Evolutionary conservation across 2,888 invertebrate genomes (phyloP).

Genomic region (Macrosiphum euphorbiae): DNA sequence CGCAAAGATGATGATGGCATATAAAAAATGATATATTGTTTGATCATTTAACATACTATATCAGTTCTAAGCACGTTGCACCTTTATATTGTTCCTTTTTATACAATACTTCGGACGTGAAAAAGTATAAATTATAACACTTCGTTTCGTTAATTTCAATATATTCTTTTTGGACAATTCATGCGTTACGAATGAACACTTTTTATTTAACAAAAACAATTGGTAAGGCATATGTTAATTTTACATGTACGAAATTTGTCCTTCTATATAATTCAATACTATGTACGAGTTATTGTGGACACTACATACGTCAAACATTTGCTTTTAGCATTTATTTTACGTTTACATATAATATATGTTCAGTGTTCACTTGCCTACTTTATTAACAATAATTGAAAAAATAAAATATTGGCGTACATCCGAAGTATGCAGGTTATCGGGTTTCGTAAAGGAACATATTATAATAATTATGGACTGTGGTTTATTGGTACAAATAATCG

Average conservation of each 20-base stretch:
- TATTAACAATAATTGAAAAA: not conserved
- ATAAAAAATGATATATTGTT: conserved; percentile 20
- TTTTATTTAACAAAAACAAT: conserved; percentile 39
- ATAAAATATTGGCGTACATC: not conserved
- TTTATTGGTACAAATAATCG: not conserved
- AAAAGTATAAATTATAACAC: conserved; percentile 53
- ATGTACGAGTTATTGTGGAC: not conserved
- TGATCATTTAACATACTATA: conserved; percentile 40
- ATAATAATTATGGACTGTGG: not conserved
- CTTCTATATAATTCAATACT: conserved; percentile 34
- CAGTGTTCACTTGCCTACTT: not conserved
- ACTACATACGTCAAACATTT: not conserved
- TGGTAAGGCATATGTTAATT: conserved; percentile 52
- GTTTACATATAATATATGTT: not conserved
- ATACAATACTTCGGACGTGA: conserved; percentile 48
- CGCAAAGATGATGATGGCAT: not conserved
- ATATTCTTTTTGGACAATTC: conserved; percentile 60
- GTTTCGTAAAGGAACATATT: not conserved
- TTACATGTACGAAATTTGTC: conserved; percentile 42
- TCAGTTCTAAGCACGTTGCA: conserved; percentile 14
- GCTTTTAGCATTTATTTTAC: not conserved
- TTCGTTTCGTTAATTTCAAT: conserved; percentile 56
- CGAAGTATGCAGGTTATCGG: not conserved
- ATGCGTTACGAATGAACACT: conserved; percentile 50
- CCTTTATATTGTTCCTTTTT: conserved; percentile 37